A percentile compares a stretch with the other conserved stretches of the same genome.
Conservation (phyloP, 2,113 vertebrate species). For the Rostratula benghalensis region DNA sequence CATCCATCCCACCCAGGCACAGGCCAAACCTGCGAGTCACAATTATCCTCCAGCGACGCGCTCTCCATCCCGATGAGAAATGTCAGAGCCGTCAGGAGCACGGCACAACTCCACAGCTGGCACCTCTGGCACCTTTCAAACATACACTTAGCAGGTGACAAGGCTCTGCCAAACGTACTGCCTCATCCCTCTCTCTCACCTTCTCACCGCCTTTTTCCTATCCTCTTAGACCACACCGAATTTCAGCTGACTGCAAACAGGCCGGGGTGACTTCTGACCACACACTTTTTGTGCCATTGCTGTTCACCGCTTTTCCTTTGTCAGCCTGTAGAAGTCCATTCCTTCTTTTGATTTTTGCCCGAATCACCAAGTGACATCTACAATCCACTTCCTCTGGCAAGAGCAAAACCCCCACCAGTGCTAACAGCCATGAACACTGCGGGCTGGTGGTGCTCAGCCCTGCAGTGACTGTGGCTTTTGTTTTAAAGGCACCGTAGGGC, state of each 20-base stretch:
- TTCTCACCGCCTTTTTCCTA: neutral
- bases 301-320: neutral
- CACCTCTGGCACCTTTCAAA: conserved; percentile 5
- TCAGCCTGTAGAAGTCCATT: neutral
- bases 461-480: conserved; percentile 6
- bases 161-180: neutral
- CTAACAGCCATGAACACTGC: conserved; percentile 13
- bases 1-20: neutral
- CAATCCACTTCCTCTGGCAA: conserved; percentile 8
- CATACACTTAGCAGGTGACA: neutral
- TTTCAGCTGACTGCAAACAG: neutral
- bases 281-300: neutral
- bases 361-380: neutral
- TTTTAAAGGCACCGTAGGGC: neutral
- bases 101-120: neutral
- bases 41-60: neutral
- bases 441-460: neutral
- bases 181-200: neutral
- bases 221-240: neutral
- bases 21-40: neutral
- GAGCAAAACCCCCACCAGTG: conserved; percentile 19
- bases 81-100: neutral
- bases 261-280: neutral
- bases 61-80: neutral
- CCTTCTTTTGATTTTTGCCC: conserved; percentile 28